Evolutionary conservation across 2,888 invertebrate genomes (phyloP).

Genomic region (Pyralis farinalis): DNA sequence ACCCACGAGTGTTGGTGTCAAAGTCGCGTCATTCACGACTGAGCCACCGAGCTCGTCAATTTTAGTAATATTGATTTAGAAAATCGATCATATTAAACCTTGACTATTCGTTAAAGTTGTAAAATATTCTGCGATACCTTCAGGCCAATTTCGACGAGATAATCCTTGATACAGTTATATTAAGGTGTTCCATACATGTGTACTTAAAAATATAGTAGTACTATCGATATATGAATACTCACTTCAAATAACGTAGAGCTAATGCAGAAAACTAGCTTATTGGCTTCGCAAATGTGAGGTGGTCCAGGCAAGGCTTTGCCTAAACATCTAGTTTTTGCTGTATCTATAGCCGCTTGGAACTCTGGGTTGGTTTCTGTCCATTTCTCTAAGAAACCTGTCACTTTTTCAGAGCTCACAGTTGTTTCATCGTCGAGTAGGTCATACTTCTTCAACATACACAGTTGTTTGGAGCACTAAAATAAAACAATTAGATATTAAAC

Average conservation of each 20-base stretch:
- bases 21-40: too few relatives aligned
- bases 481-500: background rate
- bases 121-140: too few relatives aligned
- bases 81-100: too few relatives aligned
- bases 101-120: too few relatives aligned
- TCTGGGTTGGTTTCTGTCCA: constrained; percentile 36
- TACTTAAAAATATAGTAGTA: too few relatives aligned
- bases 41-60: too few relatives aligned
- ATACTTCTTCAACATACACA: constrained; percentile 46
- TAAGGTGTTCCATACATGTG: too few relatives aligned
- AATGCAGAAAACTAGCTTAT: constrained; percentile 46
- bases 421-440: constrained; percentile 38
- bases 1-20: too few relatives aligned
- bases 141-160: too few relatives aligned
- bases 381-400: constrained; percentile 31
- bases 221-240: too few relatives aligned
- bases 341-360: constrained; percentile 33
- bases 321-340: constrained; percentile 40
- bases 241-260: constrained; percentile 37
- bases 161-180: too few relatives aligned
- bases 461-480: constrained; percentile 50
- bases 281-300: constrained; percentile 44
- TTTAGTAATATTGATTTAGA: too few relatives aligned
- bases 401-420: constrained; percentile 36
- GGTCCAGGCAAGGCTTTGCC: constrained; percentile 35